A percentile compares a stretch with the other conserved stretches of the same genome.
Conservation (phyloP, 2,113 vertebrate genomes). For the Misgurnus mizolepis region DNA sequence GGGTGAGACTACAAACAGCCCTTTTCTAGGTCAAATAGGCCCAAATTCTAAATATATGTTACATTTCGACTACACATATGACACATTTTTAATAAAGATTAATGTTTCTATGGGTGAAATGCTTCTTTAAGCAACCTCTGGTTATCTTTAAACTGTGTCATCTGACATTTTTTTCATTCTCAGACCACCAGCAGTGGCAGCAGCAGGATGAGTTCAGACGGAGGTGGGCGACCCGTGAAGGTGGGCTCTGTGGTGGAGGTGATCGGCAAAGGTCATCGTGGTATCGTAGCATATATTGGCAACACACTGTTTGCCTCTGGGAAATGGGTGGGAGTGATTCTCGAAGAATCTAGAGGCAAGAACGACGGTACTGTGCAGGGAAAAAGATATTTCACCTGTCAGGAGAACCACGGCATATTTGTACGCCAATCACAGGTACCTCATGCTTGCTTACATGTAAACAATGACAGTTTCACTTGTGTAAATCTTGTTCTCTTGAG, state of each 20-base stretch:
- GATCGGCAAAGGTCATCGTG: constrained; percentile 93
- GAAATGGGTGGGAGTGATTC: constrained; percentile 96
- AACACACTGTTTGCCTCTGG: constrained; percentile 93
- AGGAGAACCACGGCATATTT: constrained; percentile 94
- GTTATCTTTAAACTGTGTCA: too few species aligned
- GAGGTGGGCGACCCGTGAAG: constrained; percentile 79
- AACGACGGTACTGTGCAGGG: constrained; percentile 96
- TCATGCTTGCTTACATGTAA: neutral
- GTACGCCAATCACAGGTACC: constrained; percentile 96
- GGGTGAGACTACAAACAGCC: too few species aligned
- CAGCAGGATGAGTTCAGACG: constrained; percentile 90
- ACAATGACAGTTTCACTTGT: neutral
- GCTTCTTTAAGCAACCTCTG: too few species aligned
- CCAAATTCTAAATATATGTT: too few species aligned
- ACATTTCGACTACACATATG: too few species aligned
- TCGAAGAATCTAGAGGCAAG: constrained; percentile 95
- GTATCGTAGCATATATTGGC: constrained; percentile 93
- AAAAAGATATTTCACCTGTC: constrained; percentile 92
- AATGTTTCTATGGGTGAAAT: too few species aligned
- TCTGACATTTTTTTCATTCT: neutral
- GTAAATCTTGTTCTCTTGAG: neutral
- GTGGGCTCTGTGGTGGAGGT: constrained; percentile 95
- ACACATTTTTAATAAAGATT: too few species aligned
- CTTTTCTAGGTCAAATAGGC: too few species aligned
- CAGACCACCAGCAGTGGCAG: constrained; percentile 81